Conservation (phyloP, 2,797 vertebrate species). For the Micropoecilia bifurca region DNA sequence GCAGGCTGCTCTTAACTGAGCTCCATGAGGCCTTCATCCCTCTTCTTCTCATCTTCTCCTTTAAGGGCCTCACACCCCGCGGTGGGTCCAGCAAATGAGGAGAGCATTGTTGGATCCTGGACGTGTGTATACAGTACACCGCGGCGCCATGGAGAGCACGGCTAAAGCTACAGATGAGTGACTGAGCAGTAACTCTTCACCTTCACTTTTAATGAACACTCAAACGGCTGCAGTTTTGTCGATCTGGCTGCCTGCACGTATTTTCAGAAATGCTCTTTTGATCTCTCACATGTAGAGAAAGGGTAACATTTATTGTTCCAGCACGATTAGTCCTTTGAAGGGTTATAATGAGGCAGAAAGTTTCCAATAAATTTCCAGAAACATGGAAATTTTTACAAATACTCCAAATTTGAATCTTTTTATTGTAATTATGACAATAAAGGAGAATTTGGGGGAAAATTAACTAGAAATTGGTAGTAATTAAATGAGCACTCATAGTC, state of each 20-base stretch:
- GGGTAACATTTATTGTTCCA: background rate
- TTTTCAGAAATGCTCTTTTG: background rate
- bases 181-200: background rate
- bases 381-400: background rate
- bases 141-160: slow-evolving; percentile 20
- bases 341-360: background rate
- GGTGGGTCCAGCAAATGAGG: slow-evolving; percentile 51
- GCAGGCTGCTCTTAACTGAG: slow-evolving; percentile 52
- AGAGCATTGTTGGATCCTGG: slow-evolving; percentile 21
- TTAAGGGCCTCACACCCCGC: slow-evolving; percentile 49
- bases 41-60: slow-evolving; percentile 50
- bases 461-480: background rate
- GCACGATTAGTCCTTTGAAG: background rate
- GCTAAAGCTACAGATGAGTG: slow-evolving; percentile 19
- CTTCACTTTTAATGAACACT: background rate
- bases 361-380: background rate
- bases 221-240: slow-evolving; percentile 18
- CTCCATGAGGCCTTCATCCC: slow-evolving; percentile 56
- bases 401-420: background rate
- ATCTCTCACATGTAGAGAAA: background rate
- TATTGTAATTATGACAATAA: background rate
- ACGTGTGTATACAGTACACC: slow-evolving; percentile 48
- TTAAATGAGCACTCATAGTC: background rate
- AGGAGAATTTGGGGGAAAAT: background rate
- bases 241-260: background rate